phyloP scores from a whole-genome alignment of 2,113 vertebrate genomes.

The Bombycilla garrulus region DNA sequence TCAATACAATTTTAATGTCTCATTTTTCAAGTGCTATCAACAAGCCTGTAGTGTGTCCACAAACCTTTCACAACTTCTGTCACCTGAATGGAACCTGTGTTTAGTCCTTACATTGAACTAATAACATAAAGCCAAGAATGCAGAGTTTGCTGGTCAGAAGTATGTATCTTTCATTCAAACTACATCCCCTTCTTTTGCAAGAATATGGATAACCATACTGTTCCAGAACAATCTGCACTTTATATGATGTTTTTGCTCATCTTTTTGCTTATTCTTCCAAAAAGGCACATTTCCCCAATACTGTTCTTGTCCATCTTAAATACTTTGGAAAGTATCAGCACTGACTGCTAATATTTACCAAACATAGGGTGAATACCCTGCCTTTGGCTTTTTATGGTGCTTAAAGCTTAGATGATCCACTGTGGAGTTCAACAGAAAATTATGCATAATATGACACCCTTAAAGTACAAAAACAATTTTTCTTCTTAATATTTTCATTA shows the following conservation, averaged over 20 bases:
- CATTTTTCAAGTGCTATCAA: not conserved
- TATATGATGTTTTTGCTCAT: not conserved
- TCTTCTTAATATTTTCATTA: not conserved
- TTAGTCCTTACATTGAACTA: not conserved
- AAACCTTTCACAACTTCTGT: not conserved
- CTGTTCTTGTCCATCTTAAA: not conserved
- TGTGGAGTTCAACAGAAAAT: not conserved
- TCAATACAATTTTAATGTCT: not conserved
- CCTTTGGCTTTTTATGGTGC: not conserved
- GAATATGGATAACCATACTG: not conserved
- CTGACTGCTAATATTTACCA: not conserved
- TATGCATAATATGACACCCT: not conserved
- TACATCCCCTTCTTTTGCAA: not conserved
- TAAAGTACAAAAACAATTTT: rapidly evolving
- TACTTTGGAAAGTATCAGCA: not conserved
- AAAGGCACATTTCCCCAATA: not conserved
- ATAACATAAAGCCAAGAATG: not conserved
- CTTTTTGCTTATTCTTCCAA: not conserved
- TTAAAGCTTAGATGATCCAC: not conserved
- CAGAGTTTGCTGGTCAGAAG: not conserved
- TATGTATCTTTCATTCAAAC: not conserved
- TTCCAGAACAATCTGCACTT: not conserved
- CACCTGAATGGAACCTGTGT: not conserved
- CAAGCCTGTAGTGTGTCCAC: not conserved
- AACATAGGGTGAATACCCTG: not conserved